A percentile compares a stretch with the other conserved stretches of the same genome.
phyloP scores from a whole-genome alignment of 2,888 invertebrate genomes.

The Caenorhabditis panamensis region DNA sequence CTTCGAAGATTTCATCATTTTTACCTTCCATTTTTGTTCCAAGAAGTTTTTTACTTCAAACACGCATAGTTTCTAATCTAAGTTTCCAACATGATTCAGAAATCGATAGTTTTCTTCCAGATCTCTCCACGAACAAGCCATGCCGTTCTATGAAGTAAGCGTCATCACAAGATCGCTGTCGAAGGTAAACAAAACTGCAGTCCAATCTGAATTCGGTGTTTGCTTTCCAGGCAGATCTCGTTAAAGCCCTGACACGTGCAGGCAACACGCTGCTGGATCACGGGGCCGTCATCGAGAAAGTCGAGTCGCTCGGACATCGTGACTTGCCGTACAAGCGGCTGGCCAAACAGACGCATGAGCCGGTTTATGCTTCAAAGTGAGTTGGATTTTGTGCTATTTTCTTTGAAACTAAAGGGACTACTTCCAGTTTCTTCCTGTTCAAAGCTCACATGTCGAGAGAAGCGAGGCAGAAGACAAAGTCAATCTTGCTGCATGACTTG shows the following conservation, averaged over 20 bases:
- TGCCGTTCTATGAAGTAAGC: conserved; percentile 79
- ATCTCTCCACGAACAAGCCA: conserved; percentile 23
- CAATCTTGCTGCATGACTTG: conserved; percentile 74
- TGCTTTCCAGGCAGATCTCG: conserved; percentile 71
- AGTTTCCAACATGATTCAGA: no score
- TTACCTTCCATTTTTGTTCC: no score
- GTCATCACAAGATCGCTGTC: conserved; percentile 76
- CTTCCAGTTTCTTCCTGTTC: conserved; percentile 74
- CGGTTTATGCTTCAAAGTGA: conserved; percentile 77
- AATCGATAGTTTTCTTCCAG: not conserved
- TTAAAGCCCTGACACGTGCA: conserved; percentile 74
- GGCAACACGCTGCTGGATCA: conserved; percentile 76
- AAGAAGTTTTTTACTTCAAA: no score
- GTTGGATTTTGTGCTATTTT: conserved; percentile 3
- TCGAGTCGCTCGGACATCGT: conserved; percentile 77
- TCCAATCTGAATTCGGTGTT: not conserved
- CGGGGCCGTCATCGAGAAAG: conserved; percentile 78
- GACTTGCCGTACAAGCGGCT: conserved; percentile 76
- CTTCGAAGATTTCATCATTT: not conserved
- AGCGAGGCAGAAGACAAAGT: conserved; percentile 68
- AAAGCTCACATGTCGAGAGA: conserved; percentile 73
- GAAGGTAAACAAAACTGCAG: conserved; percentile 65
- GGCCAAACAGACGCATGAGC: conserved; percentile 76
- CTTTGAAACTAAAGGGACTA: not conserved
- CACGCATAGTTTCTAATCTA: no score